These are phyloP conservation scores for Antechinus stuartii DNA, from an alignment of 2,113 vertebrate genomes.

Conservation along the genomic window DNA sequence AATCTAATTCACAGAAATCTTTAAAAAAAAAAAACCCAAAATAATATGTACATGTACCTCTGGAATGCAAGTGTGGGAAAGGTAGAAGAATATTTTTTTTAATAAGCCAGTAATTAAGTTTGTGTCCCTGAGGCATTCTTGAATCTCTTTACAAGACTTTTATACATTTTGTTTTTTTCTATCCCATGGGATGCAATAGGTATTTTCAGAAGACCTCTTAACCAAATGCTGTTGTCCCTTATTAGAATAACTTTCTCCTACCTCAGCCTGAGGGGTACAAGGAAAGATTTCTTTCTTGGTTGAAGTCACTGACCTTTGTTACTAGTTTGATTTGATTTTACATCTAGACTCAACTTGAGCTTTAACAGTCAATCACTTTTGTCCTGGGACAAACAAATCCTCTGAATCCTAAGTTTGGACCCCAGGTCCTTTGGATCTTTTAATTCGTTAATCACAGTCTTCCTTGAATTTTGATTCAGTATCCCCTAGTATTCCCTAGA, in stretches of 20 bases:
- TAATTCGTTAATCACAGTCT: neutral
- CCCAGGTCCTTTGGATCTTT: neutral
- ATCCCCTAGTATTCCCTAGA: neutral
- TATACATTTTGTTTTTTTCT: neutral
- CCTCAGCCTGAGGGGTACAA: neutral
- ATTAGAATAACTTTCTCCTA: neutral
- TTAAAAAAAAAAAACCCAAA: neutral
- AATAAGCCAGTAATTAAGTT: neutral
- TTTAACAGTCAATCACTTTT: neutral
- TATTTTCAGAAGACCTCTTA: neutral
- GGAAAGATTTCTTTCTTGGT: neutral
- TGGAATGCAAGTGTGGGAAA: neutral
- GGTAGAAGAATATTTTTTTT: neutral
- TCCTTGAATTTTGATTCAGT: neutral
- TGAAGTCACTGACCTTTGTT: neutral
- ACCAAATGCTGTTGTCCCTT: neutral
- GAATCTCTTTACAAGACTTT: neutral
- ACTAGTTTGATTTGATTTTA: neutral
- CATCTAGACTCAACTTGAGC: neutral
- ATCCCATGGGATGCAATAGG: neutral
- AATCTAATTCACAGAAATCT: neutral
- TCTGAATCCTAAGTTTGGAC: neutral
- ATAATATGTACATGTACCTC: neutral
- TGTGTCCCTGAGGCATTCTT: neutral
- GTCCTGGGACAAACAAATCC: neutral